phyloP scores from a whole-genome alignment of 2,797 vertebrate genomes.

The Cryptoblepharus egeriae region DNA sequence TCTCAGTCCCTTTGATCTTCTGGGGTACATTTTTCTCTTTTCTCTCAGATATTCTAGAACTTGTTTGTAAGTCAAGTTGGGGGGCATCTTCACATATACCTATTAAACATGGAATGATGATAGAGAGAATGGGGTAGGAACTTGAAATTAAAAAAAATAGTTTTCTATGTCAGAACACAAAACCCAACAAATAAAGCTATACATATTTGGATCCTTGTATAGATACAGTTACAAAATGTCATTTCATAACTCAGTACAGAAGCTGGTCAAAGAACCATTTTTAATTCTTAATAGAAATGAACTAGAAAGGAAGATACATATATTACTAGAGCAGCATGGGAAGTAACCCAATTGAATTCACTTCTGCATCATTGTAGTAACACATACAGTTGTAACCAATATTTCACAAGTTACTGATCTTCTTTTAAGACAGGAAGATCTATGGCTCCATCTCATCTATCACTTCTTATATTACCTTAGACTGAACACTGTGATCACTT shows the following conservation, averaged over 20 bases:
- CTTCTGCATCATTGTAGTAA: neutral
- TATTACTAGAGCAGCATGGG: neutral
- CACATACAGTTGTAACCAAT: neutral
- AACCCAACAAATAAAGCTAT: no score
- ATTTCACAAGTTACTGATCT: neutral
- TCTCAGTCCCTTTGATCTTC: neutral
- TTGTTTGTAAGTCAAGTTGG: slow-evolving; percentile 31
- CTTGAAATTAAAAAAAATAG: neutral
- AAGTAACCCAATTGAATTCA: neutral
- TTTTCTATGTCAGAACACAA: neutral
- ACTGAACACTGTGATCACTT: no score
- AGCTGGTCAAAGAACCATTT: no score
- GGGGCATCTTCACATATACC: neutral
- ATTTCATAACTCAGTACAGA: neutral
- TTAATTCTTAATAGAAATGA: neutral
- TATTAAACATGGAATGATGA: slow-evolving; percentile 17
- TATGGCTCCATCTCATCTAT: neutral
- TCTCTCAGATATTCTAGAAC: neutral
- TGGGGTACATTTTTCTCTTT: neutral
- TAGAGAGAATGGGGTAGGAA: neutral
- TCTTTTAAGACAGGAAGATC: neutral
- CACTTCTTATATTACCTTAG: no score
- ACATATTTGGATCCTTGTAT: neutral
- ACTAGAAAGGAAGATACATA: no score
- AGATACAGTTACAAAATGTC: neutral